Evolutionary conservation across 1,140 invertebrate species (phyloP), one percentile per base, ranked within the genome.

Genomic region (Heliconius hewitsoni): DNA sequence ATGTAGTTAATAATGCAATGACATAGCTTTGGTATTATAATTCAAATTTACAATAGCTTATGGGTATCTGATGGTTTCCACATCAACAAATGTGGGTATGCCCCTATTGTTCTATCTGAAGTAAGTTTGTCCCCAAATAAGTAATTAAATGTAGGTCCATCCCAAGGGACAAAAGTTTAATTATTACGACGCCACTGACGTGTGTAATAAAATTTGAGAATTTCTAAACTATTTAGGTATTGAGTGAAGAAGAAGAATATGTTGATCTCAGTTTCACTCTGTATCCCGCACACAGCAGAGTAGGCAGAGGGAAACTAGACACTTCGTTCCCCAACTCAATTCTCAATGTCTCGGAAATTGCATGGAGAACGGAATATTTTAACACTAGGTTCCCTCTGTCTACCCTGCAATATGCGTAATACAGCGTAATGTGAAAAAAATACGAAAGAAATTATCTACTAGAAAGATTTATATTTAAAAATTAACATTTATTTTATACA

Each of bases 131-230:
- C 30, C 34, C 87, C 87, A 85, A 89, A 87, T 86, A 87, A 84
- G 83, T 86, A 87, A 89, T 85, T 87, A 83, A 85, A 86, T 87
- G 84, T 84, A 85, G 84, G 82, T 73, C 81, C 27, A 52, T 70
- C 84, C 77, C 84, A 13, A 3, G 81, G 84, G 87, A 82, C 75
- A 74, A 78, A 71, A 75, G 81, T 83, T 86, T 85, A 84, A 87
- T 83, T 83, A 83, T 84, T 82, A 83, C 82, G 81, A 85, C 77
- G 82, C 84, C 80, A 81, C 76, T 74, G 74, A 75, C 37, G 70
- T 66, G 76, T 55, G 42, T 80, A 76, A 74, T 82, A 80, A 82
- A 80, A 82, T 82, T 80, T 73, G 72, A 11, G 76, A 66, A 30
- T 16, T 66, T 30, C 27, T 13, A 23, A 23, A 27, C 27, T 66